Base-by-base conservation (phyloP, 2,797 vertebrate genomes). In the Phoebastria nigripes region DNA sequence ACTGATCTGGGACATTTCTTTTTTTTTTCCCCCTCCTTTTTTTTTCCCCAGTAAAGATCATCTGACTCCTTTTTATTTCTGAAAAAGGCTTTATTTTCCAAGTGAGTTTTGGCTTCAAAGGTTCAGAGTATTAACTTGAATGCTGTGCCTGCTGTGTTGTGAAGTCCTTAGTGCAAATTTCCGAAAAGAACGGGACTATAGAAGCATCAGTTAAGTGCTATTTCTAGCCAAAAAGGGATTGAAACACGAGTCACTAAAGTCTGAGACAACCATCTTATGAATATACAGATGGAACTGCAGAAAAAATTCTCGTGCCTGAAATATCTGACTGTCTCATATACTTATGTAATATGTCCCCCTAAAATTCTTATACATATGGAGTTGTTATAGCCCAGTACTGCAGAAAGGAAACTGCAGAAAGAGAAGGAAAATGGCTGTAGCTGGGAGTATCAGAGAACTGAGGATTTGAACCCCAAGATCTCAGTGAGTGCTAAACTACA, bases 231-330 rank as follows among this genome's bases (percentile, higher is more conserved):
- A 94, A 93, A 90, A 67, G 65, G n/a, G 58, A 91, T 88, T 91
- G 69, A 96, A 96, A 88, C 55, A 83, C 12, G 0, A 92, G 47
- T 37, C 46, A n/a, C 76, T 82, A 1, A 92, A 87, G 61, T 63
- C 74, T 80, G 87, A 95, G 69, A 92, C 85, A 93, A 74, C 61
- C 46, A 66, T 47, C 67, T 96, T 72, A 87, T 52, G 90, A 92
- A 93, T 69, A 92, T 35, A 93, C 92, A 96, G 92, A 96, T 89
- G 78, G 92, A 89, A 92, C 76, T 35, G 66, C 72, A 89, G 54
- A 89, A 91, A 92, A 93, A 93, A 90, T 37, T 69, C 67, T 72
- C 21, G 14, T 82, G 81, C 87, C 79, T 87, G 72, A 96, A 95
- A 94, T 91, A 94, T 77, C 65, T 63, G n/a, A 52, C 35, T 91